Base-by-base conservation (phyloP, 2,113 vertebrate genomes). In the Sebastes schlegelii region DNA sequence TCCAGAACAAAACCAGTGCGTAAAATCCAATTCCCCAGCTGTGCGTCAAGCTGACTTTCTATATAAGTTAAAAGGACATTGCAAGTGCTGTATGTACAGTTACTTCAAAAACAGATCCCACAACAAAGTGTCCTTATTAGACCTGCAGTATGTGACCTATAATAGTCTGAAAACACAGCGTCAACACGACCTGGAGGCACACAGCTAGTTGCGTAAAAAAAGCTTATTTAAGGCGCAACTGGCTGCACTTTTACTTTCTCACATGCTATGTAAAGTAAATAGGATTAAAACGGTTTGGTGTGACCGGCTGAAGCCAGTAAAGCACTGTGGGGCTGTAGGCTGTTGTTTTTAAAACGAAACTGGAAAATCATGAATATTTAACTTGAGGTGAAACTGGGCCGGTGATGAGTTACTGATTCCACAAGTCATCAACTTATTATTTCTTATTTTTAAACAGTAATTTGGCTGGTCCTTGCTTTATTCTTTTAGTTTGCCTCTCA, bases 191-290 rank as follows among this genome's bases (percentile, higher is more conserved):
- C 85, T 45, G 49, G 17, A 83, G 81, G 60, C 45, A 1, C 78
- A 46, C 54, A 4, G 2, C 26, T 26, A 26, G 42, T 77, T 61
- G 70, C 80, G 34, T 78, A 79, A 81, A 80, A 19, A 81, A 80
- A 19, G 64, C 77, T 55, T 74, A 81, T 83, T 91, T 68, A 67
- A 77, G 70, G 60, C 82, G 49, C 86, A 54, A 26, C 43, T 76
- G 82, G 6, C 66, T 79, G 66, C 82, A 85, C 87, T 85, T 76
- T 86, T 68, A 88, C 92, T 89, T 89, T 88, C 86, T 85, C 87
- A 68, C 82, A 84, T 80, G 86, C 84, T 64, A 46, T 80, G 76
- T 85, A 79, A 82, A 80, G 68, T 79, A 89, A 91, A 92, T 76
- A 2, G 82, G 91, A 92, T 91, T 92, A 90, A 81, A 26, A 74